Evolutionary conservation across 2,113 vertebrate species (phyloP), one percentile per base, ranked within the genome.

Genomic region (Tupaia tana): DNA sequence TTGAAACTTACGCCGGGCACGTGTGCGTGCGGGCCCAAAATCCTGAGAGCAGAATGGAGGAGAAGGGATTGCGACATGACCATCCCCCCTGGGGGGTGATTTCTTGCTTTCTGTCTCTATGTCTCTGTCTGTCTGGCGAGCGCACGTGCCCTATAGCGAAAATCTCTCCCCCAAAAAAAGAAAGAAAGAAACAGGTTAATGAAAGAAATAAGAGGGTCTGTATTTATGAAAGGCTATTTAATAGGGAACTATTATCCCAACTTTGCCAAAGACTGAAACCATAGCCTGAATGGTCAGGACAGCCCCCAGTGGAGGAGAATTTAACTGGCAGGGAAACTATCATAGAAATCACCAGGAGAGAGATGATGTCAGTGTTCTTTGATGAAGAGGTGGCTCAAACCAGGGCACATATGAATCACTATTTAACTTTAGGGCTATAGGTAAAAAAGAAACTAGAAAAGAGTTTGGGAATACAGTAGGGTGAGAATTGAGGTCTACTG

Each of bases 181-280:
- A n/a, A n/a, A n/a, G n/a, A n/a, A 16, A 93, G 70, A 90, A 2
- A 95, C n/a, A 80, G 10, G 20, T 87, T 91, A 78, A n/a, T 75
- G 2, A 63, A 90, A 87, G 43, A 92, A 84, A 64, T 16, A 74
- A 52, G 73, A 16, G 25, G 19, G 63, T 66, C 75, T 88, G 7
- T 77, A 34, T 88, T 77, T 70, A 22, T 59, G 34, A 77, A 90
- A 71, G 31, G 59, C 67, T 80, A 0, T 64, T 56, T 75, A 3
- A 71, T 29, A 43, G 61, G 85, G 24, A 89, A 83, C 73, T 70
- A 15, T 59, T 84, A 56, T 64, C 58, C n/a, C 43, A 29, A 4
- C 14, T 63, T 56, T 85, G 18, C 43, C 71, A 73, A 4, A 79
- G 19, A 90, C 29, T 79, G 27, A 25, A 43, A 43, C 43, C 27